Percentiles rank a stretch among this genome's conserved stretches.
phyloP scores from a whole-genome alignment of 2,113 vertebrate species.

The Petromus typicus region DNA sequence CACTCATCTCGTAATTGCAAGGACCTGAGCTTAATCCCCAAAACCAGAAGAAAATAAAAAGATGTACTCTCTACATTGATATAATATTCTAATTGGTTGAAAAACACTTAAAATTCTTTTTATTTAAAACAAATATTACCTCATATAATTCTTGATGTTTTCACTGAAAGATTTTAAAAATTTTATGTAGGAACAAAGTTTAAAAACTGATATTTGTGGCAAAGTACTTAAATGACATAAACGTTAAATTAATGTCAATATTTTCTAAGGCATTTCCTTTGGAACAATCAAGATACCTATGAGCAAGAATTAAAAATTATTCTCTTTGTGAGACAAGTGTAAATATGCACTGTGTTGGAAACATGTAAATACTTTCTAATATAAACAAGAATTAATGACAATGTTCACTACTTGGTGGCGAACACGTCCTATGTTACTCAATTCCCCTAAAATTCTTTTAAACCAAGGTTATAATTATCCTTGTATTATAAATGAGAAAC shows the following conservation, averaged over 20 bases:
- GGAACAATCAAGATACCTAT: background rate
- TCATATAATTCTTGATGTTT: background rate
- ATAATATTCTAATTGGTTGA: background rate
- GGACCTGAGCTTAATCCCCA: too few relatives aligned
- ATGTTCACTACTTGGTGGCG: background rate
- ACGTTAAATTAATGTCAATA: background rate
- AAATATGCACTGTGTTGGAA: background rate
- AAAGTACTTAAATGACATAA: background rate
- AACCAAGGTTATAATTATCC: background rate
- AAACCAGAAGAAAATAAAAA: background rate
- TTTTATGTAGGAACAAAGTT: background rate
- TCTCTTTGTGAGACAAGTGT: background rate
- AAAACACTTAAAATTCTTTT: slow-evolving; percentile 13
- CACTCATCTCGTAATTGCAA: too few relatives aligned
- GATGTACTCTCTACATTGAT: background rate
- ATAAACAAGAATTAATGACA: background rate
- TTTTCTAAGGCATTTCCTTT: background rate
- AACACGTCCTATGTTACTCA: background rate
- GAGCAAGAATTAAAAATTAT: background rate
- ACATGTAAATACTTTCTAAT: background rate
- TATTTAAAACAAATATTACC: background rate
- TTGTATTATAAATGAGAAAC: background rate
- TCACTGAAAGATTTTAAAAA: background rate
- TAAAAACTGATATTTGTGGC: background rate
- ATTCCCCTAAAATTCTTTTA: background rate